A percentile compares a stretch with the other conserved stretches of the same genome.
These are phyloP conservation scores for Montipora efflorescens DNA, from an alignment of 64 coral and sea anemone genomes.

Conservation along the genomic window DNA sequence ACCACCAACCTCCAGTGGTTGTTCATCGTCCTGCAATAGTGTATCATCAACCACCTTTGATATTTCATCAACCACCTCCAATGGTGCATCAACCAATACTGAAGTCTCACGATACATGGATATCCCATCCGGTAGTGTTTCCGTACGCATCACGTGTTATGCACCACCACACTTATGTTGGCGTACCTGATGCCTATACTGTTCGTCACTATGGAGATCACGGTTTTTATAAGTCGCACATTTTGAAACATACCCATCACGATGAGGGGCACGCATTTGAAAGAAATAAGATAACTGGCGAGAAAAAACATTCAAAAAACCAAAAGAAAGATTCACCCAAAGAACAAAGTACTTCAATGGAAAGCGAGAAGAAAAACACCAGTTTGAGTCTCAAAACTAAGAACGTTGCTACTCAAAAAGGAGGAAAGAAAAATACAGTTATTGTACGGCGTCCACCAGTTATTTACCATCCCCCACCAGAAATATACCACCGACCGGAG, in stretches of 20 bases:
- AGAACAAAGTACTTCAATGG: background rate
- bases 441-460: conserved; percentile 87
- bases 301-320: background rate
- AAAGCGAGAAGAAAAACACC: conserved; percentile 50
- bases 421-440: conserved; percentile 83
- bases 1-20: conserved; percentile 91
- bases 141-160: conserved; percentile 58
- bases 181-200: conserved; percentile 63
- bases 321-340: background rate
- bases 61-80: conserved; percentile 93
- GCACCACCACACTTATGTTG: conserved; percentile 81
- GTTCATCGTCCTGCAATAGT: conserved; percentile 92
- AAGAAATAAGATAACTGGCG: conserved; percentile 41
- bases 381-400: conserved; percentile 65
- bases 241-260: conserved; percentile 14
- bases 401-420: conserved; percentile 61
- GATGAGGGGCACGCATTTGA: conserved; percentile 20
- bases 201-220: conserved; percentile 60
- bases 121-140: conserved; percentile 59
- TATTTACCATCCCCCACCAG: conserved; percentile 94
- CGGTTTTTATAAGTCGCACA: conserved; percentile 43
- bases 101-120: conserved; percentile 88
- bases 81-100: conserved; percentile 83
- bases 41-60: conserved; percentile 87
- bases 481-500: conserved; percentile 95